A percentile compares a stretch with the other conserved stretches of the same genome.
Conservation (phyloP, 2,113 vertebrate species). For the Spilogale gracilis region DNA sequence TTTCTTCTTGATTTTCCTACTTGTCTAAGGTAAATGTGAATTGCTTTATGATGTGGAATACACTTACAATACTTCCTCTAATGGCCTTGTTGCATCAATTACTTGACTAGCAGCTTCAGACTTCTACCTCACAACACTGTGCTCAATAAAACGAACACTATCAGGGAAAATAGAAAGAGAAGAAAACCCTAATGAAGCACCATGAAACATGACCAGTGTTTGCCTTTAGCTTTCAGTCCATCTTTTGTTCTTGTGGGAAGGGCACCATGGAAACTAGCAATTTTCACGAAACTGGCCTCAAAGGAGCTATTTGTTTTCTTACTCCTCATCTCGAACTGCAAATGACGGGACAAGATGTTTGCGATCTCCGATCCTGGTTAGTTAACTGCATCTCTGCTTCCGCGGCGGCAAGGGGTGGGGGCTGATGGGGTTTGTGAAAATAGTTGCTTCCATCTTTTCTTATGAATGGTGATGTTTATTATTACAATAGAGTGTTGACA, state of each 20-base stretch:
- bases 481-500: conserved; percentile 72
- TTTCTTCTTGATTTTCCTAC: not conserved
- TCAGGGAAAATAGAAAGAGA: not conserved
- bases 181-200: not conserved
- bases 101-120: not conserved
- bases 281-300: not conserved
- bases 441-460: not conserved
- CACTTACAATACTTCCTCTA: not conserved
- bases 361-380: rapidly evolving
- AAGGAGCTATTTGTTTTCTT: not conserved
- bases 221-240: not conserved
- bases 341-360: not conserved
- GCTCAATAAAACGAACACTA: not conserved
- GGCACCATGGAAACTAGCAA: not conserved
- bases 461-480: conserved; percentile 80
- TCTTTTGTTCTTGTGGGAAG: conserved; percentile 5
- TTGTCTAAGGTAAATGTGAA: not conserved
- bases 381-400: not conserved
- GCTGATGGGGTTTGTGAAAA: not conserved
- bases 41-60: not conserved
- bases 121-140: not conserved
- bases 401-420: not conserved
- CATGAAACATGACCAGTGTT: not conserved
- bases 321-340: not conserved
- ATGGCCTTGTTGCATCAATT: not conserved